These are phyloP conservation scores for Eumeta japonica DNA, from an alignment of 1,140 invertebrate genomes.

Conservation along the genomic window DNA sequence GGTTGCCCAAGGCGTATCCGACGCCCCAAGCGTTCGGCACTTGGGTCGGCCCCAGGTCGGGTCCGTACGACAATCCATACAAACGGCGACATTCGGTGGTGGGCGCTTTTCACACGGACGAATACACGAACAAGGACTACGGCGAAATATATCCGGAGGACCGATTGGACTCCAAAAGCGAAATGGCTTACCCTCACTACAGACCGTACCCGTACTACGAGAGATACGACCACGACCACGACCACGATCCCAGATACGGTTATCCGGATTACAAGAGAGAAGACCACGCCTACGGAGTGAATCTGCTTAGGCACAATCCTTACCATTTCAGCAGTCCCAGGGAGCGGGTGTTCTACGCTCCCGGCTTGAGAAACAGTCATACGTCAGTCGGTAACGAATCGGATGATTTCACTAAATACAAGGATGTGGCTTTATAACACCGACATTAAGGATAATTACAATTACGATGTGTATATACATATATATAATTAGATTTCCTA, in stretches of 20 bases:
- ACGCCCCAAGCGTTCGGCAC: slow-evolving; percentile 37
- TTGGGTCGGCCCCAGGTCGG: slow-evolving; percentile 40
- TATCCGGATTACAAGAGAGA: slow-evolving; percentile 37
- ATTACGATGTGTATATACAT: too few relatives aligned
- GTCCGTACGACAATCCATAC: slow-evolving; percentile 37
- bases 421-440: slow-evolving; percentile 53
- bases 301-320: slow-evolving; percentile 41
- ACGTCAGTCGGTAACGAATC: slow-evolving; percentile 55
- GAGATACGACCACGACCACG: slow-evolving; percentile 18
- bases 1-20: slow-evolving; percentile 30
- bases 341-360: slow-evolving; percentile 44
- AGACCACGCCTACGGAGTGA: slow-evolving; percentile 38
- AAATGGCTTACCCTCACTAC: slow-evolving; percentile 41
- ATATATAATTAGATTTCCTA: too few relatives aligned
- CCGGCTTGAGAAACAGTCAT: slow-evolving; percentile 41
- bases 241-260: slow-evolving; percentile 39
- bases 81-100: slow-evolving; percentile 44
- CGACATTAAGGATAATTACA: too few relatives aligned
- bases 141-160: slow-evolving; percentile 31
- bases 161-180: slow-evolving; percentile 42
- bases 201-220: slow-evolving; percentile 34
- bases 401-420: slow-evolving; percentile 55
- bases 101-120: slow-evolving; percentile 35
- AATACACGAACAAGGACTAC: slow-evolving; percentile 38
- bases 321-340: slow-evolving; percentile 42